Conservation (phyloP, 2,797 vertebrate species). For the Pantherophis vulpinus region DNA sequence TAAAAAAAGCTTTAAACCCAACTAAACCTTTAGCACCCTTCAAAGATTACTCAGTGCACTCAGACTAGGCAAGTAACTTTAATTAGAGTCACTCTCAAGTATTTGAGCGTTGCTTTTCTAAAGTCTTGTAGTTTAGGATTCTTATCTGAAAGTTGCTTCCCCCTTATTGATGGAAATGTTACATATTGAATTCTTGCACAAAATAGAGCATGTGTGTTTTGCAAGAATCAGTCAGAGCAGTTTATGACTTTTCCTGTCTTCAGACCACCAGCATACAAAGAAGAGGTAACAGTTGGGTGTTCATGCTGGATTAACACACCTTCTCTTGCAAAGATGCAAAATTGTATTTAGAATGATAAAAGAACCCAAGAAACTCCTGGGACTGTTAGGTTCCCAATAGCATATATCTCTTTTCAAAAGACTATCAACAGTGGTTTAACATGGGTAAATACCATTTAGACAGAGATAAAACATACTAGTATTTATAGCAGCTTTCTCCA, state of each 20-base stretch:
- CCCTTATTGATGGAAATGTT: not conserved
- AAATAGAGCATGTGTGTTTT: not conserved
- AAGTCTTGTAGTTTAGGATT: not conserved
- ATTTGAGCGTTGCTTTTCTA: not conserved
- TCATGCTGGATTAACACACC: not conserved
- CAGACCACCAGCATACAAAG: not conserved
- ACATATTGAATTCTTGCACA: not conserved
- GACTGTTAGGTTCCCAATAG: not conserved
- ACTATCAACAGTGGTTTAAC: not conserved
- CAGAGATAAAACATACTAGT: not conserved
- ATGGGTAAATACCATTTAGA: not conserved
- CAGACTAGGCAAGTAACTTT: not conserved
- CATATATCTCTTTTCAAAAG: not conserved
- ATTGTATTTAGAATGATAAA: not conserved
- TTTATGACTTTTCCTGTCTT: not conserved
- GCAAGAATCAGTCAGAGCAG: not conserved
- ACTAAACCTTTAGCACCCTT: not conserved
- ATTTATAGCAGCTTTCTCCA: not conserved
- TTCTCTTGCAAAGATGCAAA: not conserved
- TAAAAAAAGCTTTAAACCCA: slow-evolving; percentile 16
- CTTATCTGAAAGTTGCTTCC: not conserved
- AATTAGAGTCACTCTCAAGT: not conserved
- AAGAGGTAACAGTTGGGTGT: not conserved
- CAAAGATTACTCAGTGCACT: not conserved
- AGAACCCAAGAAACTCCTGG: not conserved